Evolutionary conservation across 2,113 vertebrate genomes (phyloP), one percentile per base, ranked within the genome.

Genomic region (Ursus arctos): DNA sequence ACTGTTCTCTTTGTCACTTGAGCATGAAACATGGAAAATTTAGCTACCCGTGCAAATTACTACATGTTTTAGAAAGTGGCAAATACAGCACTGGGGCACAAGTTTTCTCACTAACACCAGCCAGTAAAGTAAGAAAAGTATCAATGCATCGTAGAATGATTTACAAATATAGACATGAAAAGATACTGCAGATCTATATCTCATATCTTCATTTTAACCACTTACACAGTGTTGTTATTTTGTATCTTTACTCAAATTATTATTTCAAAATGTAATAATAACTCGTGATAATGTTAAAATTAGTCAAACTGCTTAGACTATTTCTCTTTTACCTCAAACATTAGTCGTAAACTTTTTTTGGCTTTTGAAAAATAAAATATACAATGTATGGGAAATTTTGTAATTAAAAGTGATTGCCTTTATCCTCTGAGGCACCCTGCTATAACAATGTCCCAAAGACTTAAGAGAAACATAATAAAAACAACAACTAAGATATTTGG

Each of bases 91-190:
- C 40, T 57, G 87, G 79, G 76, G n/a, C 33, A 57, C 6, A 76
- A 28, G 22, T 51, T 93, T 65, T 94, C 86, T 72, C 88, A 95
- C 49, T 82, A 59, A 77, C 31, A 53, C 2, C 11, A 57, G 72
- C 19, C 12, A 71, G 71, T 98, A 97, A 97, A 96, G 59, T 74
- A 88, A 80, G 94, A 97, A 98, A 97, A 84, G 95, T 86, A 59
- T 86, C 16, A 40, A 79, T 69, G n/a, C 40, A 18, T 87, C 33
- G 65, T 92, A 95, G 80, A 94, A 53, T 88, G n/a, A 89, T 24
- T 89, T 89, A 10, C 22, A 95, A 93, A 79, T 79, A 79, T 91
- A 33, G 88, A 33, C 63, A 61, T 47, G 31, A 33, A 81, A 83
- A 86, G 24, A 47, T 31, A 36, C 7, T 72, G 6, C 0, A 94